These are phyloP conservation scores for Melanotaenia boesemani DNA, from an alignment of 2,797 vertebrate genomes.

Conservation along the genomic window DNA sequence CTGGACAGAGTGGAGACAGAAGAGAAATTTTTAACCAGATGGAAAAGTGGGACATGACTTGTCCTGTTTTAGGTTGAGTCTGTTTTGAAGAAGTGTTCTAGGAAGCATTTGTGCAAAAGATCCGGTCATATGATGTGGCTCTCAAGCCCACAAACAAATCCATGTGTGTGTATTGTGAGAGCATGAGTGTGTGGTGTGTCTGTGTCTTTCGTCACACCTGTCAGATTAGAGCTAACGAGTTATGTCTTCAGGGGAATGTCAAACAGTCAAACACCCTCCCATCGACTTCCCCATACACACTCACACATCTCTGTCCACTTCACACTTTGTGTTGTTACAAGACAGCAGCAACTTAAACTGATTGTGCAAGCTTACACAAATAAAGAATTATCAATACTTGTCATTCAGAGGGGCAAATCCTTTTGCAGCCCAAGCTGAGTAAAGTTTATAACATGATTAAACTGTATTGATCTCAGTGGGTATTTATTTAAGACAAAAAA, in stretches of 20 bases:
- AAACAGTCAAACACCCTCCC: slow-evolving; percentile 39
- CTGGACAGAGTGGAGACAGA: slow-evolving; percentile 40
- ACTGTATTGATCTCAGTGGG: slow-evolving; percentile 25
- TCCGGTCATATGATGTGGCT: slow-evolving; percentile 23
- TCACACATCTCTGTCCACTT: slow-evolving; percentile 25
- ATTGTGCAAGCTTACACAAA: slow-evolving; percentile 44
- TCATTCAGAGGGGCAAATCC: slow-evolving; percentile 21
- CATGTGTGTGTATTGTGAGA: slow-evolving; percentile 18
- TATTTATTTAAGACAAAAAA: neutral
- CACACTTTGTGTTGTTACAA: slow-evolving; percentile 36
- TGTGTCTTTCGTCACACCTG: slow-evolving; percentile 63
- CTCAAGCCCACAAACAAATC: slow-evolving; percentile 20
- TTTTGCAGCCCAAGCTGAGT: slow-evolving; percentile 7
- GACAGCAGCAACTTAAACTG: slow-evolving; percentile 45
- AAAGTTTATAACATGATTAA: slow-evolving; percentile 32
- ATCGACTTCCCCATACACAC: slow-evolving; percentile 4
- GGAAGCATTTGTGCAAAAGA: slow-evolving; percentile 34
- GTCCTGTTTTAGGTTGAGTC: slow-evolving; percentile 20
- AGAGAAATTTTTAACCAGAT: slow-evolving; percentile 42
- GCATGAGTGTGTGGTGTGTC: slow-evolving; percentile 8
- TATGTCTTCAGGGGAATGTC: slow-evolving; percentile 58
- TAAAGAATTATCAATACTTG: slow-evolving; percentile 38
- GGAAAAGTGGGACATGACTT: slow-evolving; percentile 43
- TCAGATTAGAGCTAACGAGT: slow-evolving; percentile 61
- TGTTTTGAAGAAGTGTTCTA: slow-evolving; percentile 27